Base-by-base conservation (phyloP, 1,140 invertebrate genomes). In the Diorhabda elongata region DNA sequence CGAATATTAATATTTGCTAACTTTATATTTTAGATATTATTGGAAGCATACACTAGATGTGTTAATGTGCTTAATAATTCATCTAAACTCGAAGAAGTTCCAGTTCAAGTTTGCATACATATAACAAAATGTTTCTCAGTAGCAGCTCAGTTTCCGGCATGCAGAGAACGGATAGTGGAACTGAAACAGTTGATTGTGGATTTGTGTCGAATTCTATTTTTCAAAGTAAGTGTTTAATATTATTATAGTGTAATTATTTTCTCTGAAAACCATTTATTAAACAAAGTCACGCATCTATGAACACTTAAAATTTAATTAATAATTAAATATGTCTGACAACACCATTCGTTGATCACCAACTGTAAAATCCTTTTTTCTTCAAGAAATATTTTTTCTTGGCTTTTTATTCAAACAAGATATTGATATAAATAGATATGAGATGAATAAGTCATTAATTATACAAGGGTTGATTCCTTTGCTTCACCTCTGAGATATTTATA, bases 81-180 rank as follows among this genome's bases (percentile, higher is more conserved):
- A 42, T 90, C 90, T 9, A 92, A 91, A 79, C 83, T 88, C 1
- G 86, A 85, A 57, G 95, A 98, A 71, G 83, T 96, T 68, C 88
- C 93, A 61, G 95, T 97, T 42, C 90, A 95, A 86, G 97, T 99
- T 73, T 98, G 97, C 79, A 90, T 88, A 44, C 91, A 99, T 81
- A 91, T 97, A 66, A 92, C 94, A 2, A 87, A 88, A 66, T 98
- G 96, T 82, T 98, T 97, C 79, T 89, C 93, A 8, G 96, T 98
- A 4, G 95, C 97, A 4, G 95, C 96, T n/a, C 88, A 91, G 73
- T 99, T 99, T 84, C 88, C 92, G 72, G 89, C 88, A 56, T 99
- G 97, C 81, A 85, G 96, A 71, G 91, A 92, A 76, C 91, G 91
- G 75, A 91, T 95, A 70, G 91, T 97, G 5, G 91, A 94, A 77